Evolutionary conservation across 2,113 vertebrate species (phyloP).

Genomic region (Neomonachus schauinslandi): DNA sequence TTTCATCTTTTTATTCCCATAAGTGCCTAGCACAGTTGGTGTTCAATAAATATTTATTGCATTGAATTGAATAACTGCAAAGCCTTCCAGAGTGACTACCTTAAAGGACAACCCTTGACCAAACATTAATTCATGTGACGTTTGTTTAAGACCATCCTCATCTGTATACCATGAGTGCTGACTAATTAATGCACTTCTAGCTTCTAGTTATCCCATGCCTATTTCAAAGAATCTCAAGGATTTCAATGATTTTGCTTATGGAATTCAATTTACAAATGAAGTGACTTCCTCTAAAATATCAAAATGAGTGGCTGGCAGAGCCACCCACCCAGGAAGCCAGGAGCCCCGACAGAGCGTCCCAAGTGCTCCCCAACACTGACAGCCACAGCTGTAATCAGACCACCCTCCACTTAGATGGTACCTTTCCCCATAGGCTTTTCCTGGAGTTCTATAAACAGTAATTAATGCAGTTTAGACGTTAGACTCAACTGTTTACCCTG

Average conservation of each 20-base stretch:
- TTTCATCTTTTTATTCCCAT: not conserved
- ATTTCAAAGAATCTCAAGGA: not conserved
- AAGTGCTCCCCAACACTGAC: not conserved
- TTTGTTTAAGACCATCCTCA: not conserved
- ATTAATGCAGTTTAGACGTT: conserved; percentile 62
- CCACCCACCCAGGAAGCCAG: not conserved
- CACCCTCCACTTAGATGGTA: not conserved
- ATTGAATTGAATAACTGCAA: not conserved
- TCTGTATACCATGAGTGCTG: not conserved
- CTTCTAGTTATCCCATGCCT: not conserved
- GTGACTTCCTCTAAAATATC: conserved; percentile 8
- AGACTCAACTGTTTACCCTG: conserved; percentile 55
- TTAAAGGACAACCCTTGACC: not conserved
- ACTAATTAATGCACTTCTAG: no score
- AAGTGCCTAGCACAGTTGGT: not conserved
- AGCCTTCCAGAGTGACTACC: not conserved
- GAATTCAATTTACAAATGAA: conserved; percentile 11
- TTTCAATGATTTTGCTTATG: not conserved
- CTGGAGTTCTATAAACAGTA: conserved; percentile 57
- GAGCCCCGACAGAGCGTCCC: rapidly evolving
- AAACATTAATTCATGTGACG: not conserved
- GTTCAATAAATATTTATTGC: not conserved
- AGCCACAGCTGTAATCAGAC: not conserved
- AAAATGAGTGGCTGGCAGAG: not conserved
- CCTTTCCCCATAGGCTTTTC: not conserved